Base-by-base conservation (phyloP, 2,888 invertebrate species). In the Sarcophaga rosellei region DNA sequence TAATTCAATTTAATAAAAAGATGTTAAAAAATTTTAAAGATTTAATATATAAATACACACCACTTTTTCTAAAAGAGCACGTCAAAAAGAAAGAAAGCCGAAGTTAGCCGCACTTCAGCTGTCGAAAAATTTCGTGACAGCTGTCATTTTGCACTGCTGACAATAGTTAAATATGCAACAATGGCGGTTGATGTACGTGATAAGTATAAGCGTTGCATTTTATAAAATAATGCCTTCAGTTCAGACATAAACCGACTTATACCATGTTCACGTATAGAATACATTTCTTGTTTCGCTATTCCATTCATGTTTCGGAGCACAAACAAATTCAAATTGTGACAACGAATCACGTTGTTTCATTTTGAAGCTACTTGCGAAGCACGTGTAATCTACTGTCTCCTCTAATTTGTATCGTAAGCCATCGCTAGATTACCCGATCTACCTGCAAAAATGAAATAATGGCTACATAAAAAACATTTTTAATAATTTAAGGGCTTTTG, bases 51-150 rank as follows among this genome's bases (percentile, higher is more conserved):
- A 88, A 89, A 88, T 90, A 92, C 92, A 90, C 89, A 92, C 91
- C 91, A 89, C 90, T 91, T 89, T 89, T 90, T 88, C 89, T 89
- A 89, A 89, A 90, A 89, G 90, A 90, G 91, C 91, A 92, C 91
- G 91, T 91, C 91, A 92, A 92, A 92, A 91, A 92, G 91, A 92
- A 91, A 91, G 91, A 90, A 89, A 89, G 73, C 81, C 77, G 90
- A 92, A 92, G 91, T 92, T 91, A 90, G 91, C 81, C 66, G 88
- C 88, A 83, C 74, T 89, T 59, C 5, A 74, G 70, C n/a, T 69
- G 57, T 59, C 83, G 25, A 63, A 79, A 72, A 25, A 70, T 45
- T 66, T 79, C 35, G 35, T 87, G 62, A 77, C 77, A 74, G 21
- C 65, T 83, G 82, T 81, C 87, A 88, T 21, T 53, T 57, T 44